Base-by-base conservation (phyloP, 2,797 vertebrate species). In the Acanthis flammea region DNA sequence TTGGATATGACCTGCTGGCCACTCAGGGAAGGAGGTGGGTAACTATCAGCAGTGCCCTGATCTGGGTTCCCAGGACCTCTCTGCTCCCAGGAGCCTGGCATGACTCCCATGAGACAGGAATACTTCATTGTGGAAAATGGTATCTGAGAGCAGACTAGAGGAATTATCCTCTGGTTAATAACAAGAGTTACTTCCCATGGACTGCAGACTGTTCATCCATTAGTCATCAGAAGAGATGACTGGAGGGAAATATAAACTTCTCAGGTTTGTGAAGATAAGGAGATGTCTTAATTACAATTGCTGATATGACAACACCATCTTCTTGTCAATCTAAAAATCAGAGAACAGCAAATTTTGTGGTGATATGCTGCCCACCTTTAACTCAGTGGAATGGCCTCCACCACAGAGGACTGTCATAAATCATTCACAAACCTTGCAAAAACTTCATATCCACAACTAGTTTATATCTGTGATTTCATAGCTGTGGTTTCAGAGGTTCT, bases 1-100 rank as follows among this genome's bases (percentile, higher is more conserved):
- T 62, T 86, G 7, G 8, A 7, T 39, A 14, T 1, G 5, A 12
- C 2, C 6, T 79, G 25, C 51, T 7, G 3, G 10, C 2, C 30
- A 8, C 30, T 33, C 15, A 27, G 37, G 12, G 39, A 24, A 74
- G 33, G 14, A 77, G 28, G 13, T 24, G 19, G 4, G 25, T 25
- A 79, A 37, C 18, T 58, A 14, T 12, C 31, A 70, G n/a, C 45
- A 66, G 19, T 51, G 28, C 14, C 23, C n/a, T 60, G 19, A 24
- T 39, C 15, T 22, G 53, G 5, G 12, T 14, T 73, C 41, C 24
- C 35, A 41, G 25, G 4, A 15, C 10, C 28, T 33, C 24, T 81
- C 42, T 65, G 19, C 13, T 78, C 33, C 23, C 17, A 33, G 35
- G 27, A 75, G 5, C 14, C 22, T 53, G 12, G 2, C 18, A 12